Percentiles rank a stretch among this genome's conserved stretches.
phyloP scores from a whole-genome alignment of 1,140 invertebrate species.

The Oscheius sp. region DNA sequence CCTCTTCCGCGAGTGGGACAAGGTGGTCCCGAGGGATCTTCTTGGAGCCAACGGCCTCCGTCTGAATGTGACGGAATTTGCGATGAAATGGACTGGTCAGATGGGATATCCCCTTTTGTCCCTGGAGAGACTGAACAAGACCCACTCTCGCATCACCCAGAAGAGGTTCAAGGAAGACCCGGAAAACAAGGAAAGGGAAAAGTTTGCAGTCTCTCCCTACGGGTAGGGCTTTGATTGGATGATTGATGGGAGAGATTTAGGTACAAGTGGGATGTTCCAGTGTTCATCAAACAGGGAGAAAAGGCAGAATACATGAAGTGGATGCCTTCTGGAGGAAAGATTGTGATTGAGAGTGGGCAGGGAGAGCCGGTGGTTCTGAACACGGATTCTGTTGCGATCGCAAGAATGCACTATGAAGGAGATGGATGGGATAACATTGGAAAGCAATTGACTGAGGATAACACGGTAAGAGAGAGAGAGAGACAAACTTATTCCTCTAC shows the following conservation, averaged over 20 bases:
- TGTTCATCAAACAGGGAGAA: not conserved
- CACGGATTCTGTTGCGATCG: not conserved
- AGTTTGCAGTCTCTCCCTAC: not conserved
- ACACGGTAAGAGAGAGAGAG: too few relatives aligned
- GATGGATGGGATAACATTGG: not conserved
- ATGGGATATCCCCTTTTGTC: slow-evolving; percentile 15
- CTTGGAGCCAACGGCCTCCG: not conserved
- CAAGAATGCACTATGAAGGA: not conserved
- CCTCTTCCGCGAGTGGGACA: not conserved
- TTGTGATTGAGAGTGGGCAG: not conserved
- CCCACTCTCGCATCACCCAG: slow-evolving; percentile 44
- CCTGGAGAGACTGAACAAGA: slow-evolving; percentile 31
- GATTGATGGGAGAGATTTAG: not conserved
- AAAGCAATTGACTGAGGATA: not conserved
- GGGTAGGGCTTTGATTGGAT: not conserved
- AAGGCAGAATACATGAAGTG: not conserved
- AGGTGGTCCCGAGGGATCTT: slow-evolving; percentile 19
- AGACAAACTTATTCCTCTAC: too few relatives aligned
- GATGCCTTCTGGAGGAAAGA: not conserved
- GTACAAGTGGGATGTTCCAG: not conserved
- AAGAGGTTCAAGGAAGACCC: slow-evolving; percentile 54
- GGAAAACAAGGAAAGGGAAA: not conserved
- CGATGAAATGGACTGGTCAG: not conserved
- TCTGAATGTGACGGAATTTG: not conserved
- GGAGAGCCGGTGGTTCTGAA: not conserved